Evolutionary conservation across 1,140 invertebrate species (phyloP).

Genomic region (Periplaneta americana): DNA sequence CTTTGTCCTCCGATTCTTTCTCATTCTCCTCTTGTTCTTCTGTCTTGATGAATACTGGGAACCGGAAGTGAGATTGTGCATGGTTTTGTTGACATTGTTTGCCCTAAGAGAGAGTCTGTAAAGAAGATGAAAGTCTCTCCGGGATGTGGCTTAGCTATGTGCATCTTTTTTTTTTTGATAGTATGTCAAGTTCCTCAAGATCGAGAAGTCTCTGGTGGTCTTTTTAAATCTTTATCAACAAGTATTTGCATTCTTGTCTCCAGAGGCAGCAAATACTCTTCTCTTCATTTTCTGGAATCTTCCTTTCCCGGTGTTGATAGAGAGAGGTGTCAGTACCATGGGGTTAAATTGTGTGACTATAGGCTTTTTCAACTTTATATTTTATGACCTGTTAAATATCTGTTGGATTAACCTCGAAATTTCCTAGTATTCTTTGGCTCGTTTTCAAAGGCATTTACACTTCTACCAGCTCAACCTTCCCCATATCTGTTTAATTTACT

Average conservation of each 20-base stretch:
- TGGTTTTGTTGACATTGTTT: not conserved
- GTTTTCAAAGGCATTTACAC: no score
- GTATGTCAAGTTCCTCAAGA: not conserved
- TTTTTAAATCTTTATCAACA: not conserved
- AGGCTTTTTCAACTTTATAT: no score
- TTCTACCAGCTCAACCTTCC: no score
- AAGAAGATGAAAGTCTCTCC: not conserved
- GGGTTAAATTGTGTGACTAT: no score
- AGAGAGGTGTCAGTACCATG: no score
- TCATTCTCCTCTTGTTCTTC: not conserved
- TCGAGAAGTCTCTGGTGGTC: not conserved
- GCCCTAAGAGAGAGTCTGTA: not conserved
- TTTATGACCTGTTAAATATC: no score
- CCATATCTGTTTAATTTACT: no score
- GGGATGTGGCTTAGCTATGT: not conserved
- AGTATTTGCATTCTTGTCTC: not conserved
- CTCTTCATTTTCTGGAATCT: no score
- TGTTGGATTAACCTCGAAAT: no score
- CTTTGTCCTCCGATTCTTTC: not conserved
- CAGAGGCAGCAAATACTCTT: not conserved
- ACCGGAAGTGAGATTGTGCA: not conserved
- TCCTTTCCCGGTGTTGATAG: no score
- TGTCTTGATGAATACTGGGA: not conserved
- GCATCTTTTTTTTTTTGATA: not conserved
- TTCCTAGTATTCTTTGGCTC: no score